Percentiles rank a stretch among this genome's conserved stretches.
Evolutionary conservation across 2,797 vertebrate species (phyloP).

Genomic region (Scarus forsteni): DNA sequence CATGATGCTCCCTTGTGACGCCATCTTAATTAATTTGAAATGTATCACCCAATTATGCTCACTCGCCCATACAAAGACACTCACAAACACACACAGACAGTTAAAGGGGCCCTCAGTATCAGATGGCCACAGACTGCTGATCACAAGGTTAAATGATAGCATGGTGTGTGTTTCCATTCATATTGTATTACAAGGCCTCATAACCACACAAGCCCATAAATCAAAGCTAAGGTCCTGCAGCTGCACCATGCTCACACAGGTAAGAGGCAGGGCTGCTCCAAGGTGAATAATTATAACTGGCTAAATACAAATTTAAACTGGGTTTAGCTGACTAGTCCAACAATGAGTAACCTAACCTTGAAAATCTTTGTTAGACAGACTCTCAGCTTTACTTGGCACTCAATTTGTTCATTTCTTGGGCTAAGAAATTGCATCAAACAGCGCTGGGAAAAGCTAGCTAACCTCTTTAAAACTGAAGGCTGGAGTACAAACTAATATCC

Average conservation of each 20-base stretch:
- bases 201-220: slow-evolving; percentile 55
- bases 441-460: no score
- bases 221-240: slow-evolving; percentile 58
- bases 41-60: slow-evolving; percentile 30
- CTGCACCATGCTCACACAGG: slow-evolving; percentile 45
- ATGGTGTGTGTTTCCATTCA: slow-evolving; percentile 39
- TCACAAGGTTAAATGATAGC: slow-evolving; percentile 68
- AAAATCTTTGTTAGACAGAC: no score
- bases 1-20: slow-evolving; percentile 30
- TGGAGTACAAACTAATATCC: no score
- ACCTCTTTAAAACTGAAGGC: no score
- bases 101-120: slow-evolving; percentile 39
- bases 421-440: no score
- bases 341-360: no score
- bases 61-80: slow-evolving; percentile 16
- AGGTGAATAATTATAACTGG: no score
- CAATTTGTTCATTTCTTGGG: no score
- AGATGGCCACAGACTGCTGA: slow-evolving; percentile 69
- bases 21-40: slow-evolving; percentile 51
- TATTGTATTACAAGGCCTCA: slow-evolving; percentile 59
- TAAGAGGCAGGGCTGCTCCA: slow-evolving; percentile 39
- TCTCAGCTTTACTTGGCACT: no score
- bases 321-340: no score
- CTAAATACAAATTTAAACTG: no score
- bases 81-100: slow-evolving; percentile 14